Evolutionary conservation across 1,140 invertebrate species (phyloP), one percentile per base, ranked within the genome.

Genomic region (Drosophila novamexicana): DNA sequence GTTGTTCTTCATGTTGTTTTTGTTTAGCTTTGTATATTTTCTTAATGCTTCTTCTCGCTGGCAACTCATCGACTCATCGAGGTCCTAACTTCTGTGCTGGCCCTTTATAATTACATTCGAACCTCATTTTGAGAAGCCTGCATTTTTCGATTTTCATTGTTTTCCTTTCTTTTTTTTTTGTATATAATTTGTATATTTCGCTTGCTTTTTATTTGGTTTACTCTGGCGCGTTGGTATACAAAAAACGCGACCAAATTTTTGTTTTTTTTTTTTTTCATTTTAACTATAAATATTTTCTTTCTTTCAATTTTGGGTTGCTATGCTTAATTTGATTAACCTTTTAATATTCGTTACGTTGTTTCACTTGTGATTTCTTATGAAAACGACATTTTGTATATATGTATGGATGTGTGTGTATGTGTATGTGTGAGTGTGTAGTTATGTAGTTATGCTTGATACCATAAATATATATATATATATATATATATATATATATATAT

Each of bases 301-400:
- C 56, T 79, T 72, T 45, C 10, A 37, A 75, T 78, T 77, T 72
- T 29, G 40, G 34, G 34, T 29, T 73, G 71, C 57, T 79, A 71
- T 80, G 63, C 67, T 84, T 89, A 77, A 80, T 84, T 88, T 89
- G 84, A 84, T 88, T 88, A 88, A 88, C 80, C 59, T 39, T 89
- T 88, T 80, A 89, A 88, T 88, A 84, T 88, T 89, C 84, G 84
- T 84, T 88, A 88, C 71, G 66, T 81, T 85, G 63, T 85, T 86
- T 81, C 82, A 81, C 70, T 75, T 84, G 64, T 81, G 69, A 68
- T 79, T 79, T 78, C 54, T 69, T 74, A 77, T 88, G 76, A 71
- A 81, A 82, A 83, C 78, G 76, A 72, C 39, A 52, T 65, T 72
- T 59, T 47, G 54, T 40, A 45, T 70, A 36, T 53, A 29, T 12